These are phyloP conservation scores for Chrysina gloriosa DNA, from an alignment of 2,888 invertebrate species.

Conservation along the genomic window DNA sequence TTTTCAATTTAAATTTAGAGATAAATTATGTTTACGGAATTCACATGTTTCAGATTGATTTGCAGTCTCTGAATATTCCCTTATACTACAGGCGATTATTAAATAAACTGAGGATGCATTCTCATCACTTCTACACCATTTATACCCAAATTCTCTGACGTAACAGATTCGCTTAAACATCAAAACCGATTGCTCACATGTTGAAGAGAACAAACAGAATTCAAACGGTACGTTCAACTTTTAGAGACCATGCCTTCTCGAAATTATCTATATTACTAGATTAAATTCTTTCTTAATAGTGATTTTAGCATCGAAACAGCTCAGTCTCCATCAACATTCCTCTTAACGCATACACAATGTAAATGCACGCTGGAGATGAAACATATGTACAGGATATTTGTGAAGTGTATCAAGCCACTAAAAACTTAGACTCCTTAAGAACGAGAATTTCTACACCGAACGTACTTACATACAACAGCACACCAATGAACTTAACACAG, in stretches of 20 bases:
- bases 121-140: too few relatives aligned
- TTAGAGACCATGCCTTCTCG: slow-evolving; percentile 17
- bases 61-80: too few relatives aligned
- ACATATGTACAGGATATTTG: slow-evolving; percentile 36
- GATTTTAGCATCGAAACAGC: slow-evolving; percentile 33
- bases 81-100: too few relatives aligned
- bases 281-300: slow-evolving; percentile 30
- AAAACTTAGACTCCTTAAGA: slow-evolving; percentile 22
- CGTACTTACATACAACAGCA: slow-evolving; percentile 19
- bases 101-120: too few relatives aligned
- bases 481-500: slow-evolving; percentile 24
- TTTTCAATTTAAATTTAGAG: too few relatives aligned
- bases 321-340: slow-evolving; percentile 36
- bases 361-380: slow-evolving; percentile 24
- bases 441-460: slow-evolving; percentile 33
- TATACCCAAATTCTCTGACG: too few relatives aligned
- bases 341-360: slow-evolving; percentile 11
- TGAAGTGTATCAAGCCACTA: slow-evolving; percentile 30
- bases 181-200: not conserved
- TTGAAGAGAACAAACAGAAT: not conserved
- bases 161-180: too few relatives aligned
- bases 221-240: slow-evolving; percentile 19
- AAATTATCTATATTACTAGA: slow-evolving; percentile 33
- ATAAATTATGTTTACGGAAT: too few relatives aligned
- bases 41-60: too few relatives aligned